Conservation (phyloP, 1,140 invertebrate genomes). For the Atta texana region DNA sequence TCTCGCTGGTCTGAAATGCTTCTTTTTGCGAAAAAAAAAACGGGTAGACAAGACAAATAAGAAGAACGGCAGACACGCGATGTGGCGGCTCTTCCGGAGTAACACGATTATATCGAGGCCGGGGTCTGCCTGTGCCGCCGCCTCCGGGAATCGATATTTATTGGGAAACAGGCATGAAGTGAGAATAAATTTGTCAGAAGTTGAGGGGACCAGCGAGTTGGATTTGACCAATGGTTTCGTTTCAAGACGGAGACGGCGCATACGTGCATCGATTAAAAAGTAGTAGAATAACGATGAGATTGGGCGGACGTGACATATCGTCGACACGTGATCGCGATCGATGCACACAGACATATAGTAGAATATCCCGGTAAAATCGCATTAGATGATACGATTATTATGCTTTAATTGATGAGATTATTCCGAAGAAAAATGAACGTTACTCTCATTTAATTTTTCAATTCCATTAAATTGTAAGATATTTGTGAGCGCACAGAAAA, state of each 20-base stretch:
- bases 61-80: constrained; percentile 68
- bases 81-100: constrained; percentile 75
- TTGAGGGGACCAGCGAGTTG: constrained; percentile 69
- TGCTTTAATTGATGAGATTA: constrained; percentile 2
- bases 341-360: not conserved
- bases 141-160: constrained; percentile 76
- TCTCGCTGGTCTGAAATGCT: constrained; percentile 26
- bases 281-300: constrained; percentile 60
- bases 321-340: constrained; percentile 9
- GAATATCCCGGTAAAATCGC: not conserved
- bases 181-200: constrained; percentile 81
- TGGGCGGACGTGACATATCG: constrained; percentile 7
- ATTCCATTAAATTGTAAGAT: not conserved
- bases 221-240: constrained; percentile 1
- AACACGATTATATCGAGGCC: constrained; percentile 78
- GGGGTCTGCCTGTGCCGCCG: constrained; percentile 27
- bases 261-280: constrained; percentile 57
- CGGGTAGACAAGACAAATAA: constrained; percentile 72
- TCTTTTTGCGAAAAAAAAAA: constrained; percentile 44
- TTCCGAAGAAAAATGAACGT: not conserved
- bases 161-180: constrained; percentile 61
- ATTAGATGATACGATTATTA: not conserved
- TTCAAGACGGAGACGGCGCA: constrained; percentile 34
- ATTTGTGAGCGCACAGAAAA: not conserved
- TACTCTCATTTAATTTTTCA: not conserved